These are phyloP conservation scores for Pocillopora grandis DNA, from an alignment of 92 coral and sea anemone genomes.

Conservation along the genomic window DNA sequence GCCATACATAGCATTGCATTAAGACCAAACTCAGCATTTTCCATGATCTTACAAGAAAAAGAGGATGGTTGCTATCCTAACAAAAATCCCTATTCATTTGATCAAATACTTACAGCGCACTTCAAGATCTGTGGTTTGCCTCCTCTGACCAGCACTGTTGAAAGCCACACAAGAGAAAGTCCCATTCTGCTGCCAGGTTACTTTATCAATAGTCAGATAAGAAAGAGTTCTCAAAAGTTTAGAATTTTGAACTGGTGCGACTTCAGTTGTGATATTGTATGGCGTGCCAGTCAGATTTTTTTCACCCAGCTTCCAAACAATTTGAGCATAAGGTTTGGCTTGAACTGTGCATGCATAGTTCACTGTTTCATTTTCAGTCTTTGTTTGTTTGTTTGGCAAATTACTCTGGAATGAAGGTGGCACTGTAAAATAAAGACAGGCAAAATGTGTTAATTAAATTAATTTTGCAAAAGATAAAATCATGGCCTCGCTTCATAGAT, in stretches of 20 bases:
- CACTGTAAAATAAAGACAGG: constrained; percentile 1
- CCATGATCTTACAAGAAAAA: too few species aligned
- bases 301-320: constrained; percentile 70
- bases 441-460: constrained; percentile 3
- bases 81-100: too few species aligned
- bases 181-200: constrained; percentile 61
- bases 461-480: background rate
- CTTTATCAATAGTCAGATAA: constrained; percentile 11
- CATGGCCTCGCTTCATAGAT: too few species aligned
- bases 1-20: too few species aligned
- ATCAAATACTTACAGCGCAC: constrained; percentile 55
- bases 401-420: constrained; percentile 25
- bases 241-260: background rate
- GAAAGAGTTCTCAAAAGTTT: constrained; percentile 31
- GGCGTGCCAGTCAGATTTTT: constrained; percentile 51
- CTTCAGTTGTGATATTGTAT: constrained; percentile 30
- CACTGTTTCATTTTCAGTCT: constrained; percentile 56
- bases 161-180: constrained; percentile 49
- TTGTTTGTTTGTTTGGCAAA: constrained; percentile 26
- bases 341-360: constrained; percentile 70
- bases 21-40: too few species aligned
- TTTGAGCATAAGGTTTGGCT: constrained; percentile 70
- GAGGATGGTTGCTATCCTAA: too few species aligned
- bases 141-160: constrained; percentile 60
- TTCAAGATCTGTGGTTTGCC: constrained; percentile 47